Evolutionary conservation across 2,888 invertebrate species (phyloP).

Genomic region (Ochropacha duplaris): DNA sequence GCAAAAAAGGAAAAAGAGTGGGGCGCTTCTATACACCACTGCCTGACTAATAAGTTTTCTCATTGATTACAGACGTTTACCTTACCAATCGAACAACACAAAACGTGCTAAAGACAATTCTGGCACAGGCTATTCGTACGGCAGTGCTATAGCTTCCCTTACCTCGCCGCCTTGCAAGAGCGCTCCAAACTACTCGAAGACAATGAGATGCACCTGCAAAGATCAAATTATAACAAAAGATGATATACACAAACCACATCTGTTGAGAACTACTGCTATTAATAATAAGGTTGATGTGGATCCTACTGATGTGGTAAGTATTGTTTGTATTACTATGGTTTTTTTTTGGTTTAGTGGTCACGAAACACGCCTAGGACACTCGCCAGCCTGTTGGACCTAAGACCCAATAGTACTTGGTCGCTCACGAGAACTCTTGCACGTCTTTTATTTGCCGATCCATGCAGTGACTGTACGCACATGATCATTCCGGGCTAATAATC

Average conservation of each 20-base stretch:
- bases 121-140: constrained; percentile 71
- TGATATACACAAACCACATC: constrained; percentile 50
- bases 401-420: too few species aligned
- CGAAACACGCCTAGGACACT: background rate
- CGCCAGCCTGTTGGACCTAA: too few species aligned
- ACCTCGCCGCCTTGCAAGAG: constrained; percentile 39
- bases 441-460: too few species aligned
- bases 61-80: constrained; percentile 52
- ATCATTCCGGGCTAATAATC: too few species aligned
- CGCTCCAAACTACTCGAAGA: constrained; percentile 35
- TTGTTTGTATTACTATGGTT: background rate
- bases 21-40: too few species aligned
- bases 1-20: too few species aligned
- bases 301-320: constrained; percentile 55
- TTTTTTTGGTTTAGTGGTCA: too few species aligned
- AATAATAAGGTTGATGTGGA: constrained; percentile 55
- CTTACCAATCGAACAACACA: constrained; percentile 54
- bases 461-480: too few species aligned
- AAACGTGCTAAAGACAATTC: constrained; percentile 75
- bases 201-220: constrained; percentile 48
- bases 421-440: too few species aligned
- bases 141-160: constrained; percentile 61
- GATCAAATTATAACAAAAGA: constrained; percentile 47
- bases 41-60: constrained; percentile 8
- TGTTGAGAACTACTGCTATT: constrained; percentile 70